Conservation (phyloP, 2,797 vertebrate genomes). For the Mustela erminea region DNA sequence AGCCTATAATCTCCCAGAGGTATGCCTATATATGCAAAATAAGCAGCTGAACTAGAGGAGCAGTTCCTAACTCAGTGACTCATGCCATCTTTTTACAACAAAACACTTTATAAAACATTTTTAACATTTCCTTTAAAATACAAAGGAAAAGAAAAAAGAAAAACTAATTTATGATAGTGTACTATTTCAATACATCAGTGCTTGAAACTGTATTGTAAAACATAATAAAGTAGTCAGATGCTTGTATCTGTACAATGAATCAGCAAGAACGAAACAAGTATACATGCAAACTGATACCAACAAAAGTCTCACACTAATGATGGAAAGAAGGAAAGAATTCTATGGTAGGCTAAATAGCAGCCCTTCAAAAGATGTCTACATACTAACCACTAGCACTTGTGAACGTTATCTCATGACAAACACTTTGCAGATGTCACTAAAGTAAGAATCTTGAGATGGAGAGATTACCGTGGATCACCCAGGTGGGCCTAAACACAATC, state of each 20-base stretch:
- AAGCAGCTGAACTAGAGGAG: neutral
- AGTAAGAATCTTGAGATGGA: neutral
- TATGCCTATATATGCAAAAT: neutral
- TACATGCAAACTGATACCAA: neutral
- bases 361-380: neutral
- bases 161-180: neutral
- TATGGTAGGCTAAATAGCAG: neutral
- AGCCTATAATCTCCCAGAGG: neutral
- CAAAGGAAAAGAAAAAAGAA: neutral
- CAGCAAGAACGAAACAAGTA: neutral
- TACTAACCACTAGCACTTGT: neutral
- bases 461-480: neutral
- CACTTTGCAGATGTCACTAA: neutral
- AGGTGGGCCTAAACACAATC: neutral
- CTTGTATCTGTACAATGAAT: neutral
- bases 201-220: neutral
- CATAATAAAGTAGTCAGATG: neutral
- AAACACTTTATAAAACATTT: neutral
- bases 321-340: neutral
- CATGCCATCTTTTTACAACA: neutral
- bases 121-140: neutral
- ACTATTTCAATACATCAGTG: neutral
- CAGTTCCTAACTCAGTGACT: neutral
- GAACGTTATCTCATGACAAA: neutral
- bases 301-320: neutral